Evolutionary conservation across 64 coral and sea anemone genomes (phyloP).

Genomic region (Anthopleura sola): DNA sequence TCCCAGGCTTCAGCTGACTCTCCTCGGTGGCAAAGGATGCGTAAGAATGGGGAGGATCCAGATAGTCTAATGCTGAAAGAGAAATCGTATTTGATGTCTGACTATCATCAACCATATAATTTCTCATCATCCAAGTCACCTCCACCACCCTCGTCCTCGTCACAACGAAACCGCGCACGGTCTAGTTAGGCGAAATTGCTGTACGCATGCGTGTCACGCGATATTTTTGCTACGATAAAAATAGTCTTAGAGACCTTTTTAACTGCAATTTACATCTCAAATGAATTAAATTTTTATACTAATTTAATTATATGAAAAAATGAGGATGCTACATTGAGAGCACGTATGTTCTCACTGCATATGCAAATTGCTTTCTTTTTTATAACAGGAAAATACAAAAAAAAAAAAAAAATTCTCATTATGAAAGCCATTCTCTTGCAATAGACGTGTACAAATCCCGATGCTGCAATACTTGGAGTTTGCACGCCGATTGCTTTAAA

Average conservation of each 20-base stretch:
- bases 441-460: too few relatives aligned
- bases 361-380: too few relatives aligned
- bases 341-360: too few relatives aligned
- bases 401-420: too few relatives aligned
- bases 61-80: constrained; percentile 55
- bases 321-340: too few relatives aligned
- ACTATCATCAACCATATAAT: constrained; percentile 66
- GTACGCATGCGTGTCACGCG: neutral
- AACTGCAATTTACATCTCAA: neutral
- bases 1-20: neutral
- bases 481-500: too few relatives aligned
- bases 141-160: neutral
- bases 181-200: neutral
- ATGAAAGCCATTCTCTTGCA: too few relatives aligned
- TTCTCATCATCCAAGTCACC: constrained; percentile 29
- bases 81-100: constrained; percentile 49
- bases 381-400: too few relatives aligned
- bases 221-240: neutral
- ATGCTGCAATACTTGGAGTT: too few relatives aligned
- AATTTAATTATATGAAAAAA: too few relatives aligned
- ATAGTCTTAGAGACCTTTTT: neutral
- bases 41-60: constrained; percentile 24
- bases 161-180: neutral
- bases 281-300: neutral
- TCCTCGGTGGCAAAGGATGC: constrained; percentile 26